Conservation (phyloP, 1,140 invertebrate genomes). For the Zaprionus taronus region DNA sequence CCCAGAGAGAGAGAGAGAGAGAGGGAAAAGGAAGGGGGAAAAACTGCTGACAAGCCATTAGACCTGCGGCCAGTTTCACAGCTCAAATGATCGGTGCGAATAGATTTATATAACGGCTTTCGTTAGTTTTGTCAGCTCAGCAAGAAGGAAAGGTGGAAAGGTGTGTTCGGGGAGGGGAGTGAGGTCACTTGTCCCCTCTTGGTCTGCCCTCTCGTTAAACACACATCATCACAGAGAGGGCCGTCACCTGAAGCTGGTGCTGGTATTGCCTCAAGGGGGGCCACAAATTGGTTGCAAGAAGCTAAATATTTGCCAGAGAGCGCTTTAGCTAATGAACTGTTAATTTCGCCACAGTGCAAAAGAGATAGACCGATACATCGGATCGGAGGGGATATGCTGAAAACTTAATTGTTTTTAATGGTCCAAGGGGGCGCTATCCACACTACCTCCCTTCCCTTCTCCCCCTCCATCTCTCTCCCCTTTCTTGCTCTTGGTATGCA, state of each 20-base stretch:
- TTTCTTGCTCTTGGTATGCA: neutral
- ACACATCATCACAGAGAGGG: constrained; percentile 45
- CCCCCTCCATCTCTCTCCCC: neutral
- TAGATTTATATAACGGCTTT: constrained; percentile 75
- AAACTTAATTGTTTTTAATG: constrained; percentile 75
- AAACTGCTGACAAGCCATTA: constrained; percentile 6
- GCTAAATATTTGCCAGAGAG: constrained; percentile 67
- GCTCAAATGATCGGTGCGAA: constrained; percentile 42
- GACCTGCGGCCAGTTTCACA: constrained; percentile 41
- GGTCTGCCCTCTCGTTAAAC: constrained; percentile 16
- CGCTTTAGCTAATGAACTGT: constrained; percentile 76
- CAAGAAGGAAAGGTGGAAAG: neutral
- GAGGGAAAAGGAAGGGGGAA: neutral
- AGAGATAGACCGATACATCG: neutral
- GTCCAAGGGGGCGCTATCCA: constrained; percentile 1
- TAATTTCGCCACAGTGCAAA: constrained; percentile 60
- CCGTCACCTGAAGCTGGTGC: constrained; percentile 14
- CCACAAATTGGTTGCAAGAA: constrained; percentile 48
- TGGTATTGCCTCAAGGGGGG: constrained; percentile 24
- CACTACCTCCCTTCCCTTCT: neutral
- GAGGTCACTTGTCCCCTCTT: constrained; percentile 4
- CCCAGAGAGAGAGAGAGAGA: neutral
- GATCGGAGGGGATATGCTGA: constrained; percentile 24
- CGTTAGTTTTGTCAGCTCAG: constrained; percentile 45
- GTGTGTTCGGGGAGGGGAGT: neutral